Evolutionary conservation across 2,888 invertebrate genomes (phyloP).

Genomic region (Galerucella calmariensis): DNA sequence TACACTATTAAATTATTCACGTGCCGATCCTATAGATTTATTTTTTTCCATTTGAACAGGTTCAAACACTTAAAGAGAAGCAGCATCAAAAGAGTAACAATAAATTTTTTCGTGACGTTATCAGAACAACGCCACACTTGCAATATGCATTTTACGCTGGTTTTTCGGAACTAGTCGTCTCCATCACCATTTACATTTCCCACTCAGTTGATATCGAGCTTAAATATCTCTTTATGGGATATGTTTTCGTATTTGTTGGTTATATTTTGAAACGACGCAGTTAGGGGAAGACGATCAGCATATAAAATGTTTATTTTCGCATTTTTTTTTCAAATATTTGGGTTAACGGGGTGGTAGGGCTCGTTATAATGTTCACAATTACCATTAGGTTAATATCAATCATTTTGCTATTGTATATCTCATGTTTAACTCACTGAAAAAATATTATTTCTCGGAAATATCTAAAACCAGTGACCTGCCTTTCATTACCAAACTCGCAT

Average conservation of each 20-base stretch:
- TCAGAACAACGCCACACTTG: conserved; percentile 56
- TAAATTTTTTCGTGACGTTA: conserved; percentile 55
- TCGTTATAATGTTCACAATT: no score
- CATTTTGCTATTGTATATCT: no score
- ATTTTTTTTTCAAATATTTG: not conserved
- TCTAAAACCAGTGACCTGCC: no score
- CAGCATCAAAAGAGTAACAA: conserved; percentile 29
- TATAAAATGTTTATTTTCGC: not conserved
- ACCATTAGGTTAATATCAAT: no score
- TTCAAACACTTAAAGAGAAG: conserved; percentile 18
- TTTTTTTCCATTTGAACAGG: conserved; percentile 1
- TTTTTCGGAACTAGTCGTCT: conserved; percentile 53
- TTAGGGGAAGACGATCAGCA: not conserved
- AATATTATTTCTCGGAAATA: no score
- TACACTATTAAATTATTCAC: no score
- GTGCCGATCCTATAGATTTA: not conserved
- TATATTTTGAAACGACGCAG: not conserved
- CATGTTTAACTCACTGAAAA: no score
- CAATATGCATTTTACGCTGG: conserved; percentile 50
- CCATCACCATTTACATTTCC: conserved; percentile 54
- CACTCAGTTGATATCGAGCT: conserved; percentile 44
- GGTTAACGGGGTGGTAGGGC: not conserved
- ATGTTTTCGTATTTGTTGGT: conserved; percentile 26
- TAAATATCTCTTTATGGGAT: conserved; percentile 43
- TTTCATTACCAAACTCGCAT: no score